These are phyloP conservation scores for Pithys albifrons DNA, from an alignment of 2,113 vertebrate species.

Conservation along the genomic window DNA sequence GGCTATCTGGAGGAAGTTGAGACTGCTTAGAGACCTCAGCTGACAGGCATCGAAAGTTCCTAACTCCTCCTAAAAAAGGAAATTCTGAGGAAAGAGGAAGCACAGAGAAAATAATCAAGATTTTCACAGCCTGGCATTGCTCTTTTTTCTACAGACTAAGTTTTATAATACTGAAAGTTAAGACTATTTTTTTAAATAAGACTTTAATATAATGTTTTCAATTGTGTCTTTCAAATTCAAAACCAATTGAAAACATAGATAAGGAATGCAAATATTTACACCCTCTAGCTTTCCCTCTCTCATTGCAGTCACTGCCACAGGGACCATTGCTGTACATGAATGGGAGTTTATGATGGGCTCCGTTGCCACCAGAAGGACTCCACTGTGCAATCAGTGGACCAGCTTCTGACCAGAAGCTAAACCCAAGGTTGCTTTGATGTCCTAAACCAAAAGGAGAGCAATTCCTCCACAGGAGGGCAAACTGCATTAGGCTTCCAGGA, in stretches of 20 bases:
- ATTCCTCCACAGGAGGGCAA: not conserved
- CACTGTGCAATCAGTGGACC: not conserved
- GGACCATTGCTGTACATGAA: not conserved
- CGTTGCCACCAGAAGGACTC: fast-evolving
- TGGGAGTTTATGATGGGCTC: not conserved
- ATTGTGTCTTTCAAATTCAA: not conserved
- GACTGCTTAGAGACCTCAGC: not conserved
- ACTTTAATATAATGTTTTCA: not conserved
- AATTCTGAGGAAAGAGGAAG: not conserved
- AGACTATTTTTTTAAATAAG: not conserved
- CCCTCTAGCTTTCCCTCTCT: not conserved
- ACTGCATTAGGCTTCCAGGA: not conserved
- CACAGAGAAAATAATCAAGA: not conserved
- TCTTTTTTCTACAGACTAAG: not conserved
- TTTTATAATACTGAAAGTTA: fast-evolving
- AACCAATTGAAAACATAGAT: not conserved
- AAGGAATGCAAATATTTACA: not conserved
- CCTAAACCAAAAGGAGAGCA: not conserved
- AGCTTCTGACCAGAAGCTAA: not conserved
- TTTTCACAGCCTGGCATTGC: not conserved
- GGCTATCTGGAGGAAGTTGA: not conserved
- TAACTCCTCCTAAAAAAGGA: not conserved
- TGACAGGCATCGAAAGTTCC: not conserved
- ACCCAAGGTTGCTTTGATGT: not conserved
- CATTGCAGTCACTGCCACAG: not conserved